Base-by-base conservation (phyloP, 64 coral and sea anemone genomes). In the Platygyra sinensis region DNA sequence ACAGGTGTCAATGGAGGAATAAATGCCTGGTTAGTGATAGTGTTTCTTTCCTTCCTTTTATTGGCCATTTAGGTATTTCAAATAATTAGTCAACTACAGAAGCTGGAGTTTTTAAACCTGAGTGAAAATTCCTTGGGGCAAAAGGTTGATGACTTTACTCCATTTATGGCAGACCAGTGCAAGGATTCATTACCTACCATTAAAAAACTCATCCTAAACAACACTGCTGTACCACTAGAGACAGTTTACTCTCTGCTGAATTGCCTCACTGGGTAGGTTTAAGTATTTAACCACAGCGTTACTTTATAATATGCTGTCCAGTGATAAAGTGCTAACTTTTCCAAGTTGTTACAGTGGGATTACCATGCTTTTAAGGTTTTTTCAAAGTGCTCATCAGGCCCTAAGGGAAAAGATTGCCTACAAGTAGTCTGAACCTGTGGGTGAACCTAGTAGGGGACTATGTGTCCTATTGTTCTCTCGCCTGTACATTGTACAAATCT, bases 141-240 rank as follows among this genome's bases (percentile, higher is more conserved):
- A 27, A 88, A 75, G 20, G 78, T 62, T 76, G 79, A 74, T 8
- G 79, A 71, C 29, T 46, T 92, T 27, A 72, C 17, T 63, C 86
- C 75, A 52, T 38, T 93, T 30, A 38, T 73, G 60, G 77, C 50
- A 78, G 81, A 79, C 27, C 82, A 89, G 33, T 31, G 50, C 39
- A 67, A 82, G 39, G 80, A 89, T 15, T 80, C 91, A 39, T 42
- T 84, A 60, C 25, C 57, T 16, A 76, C 90, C 5, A 20, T 98
- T 2, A 90, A 55, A 62, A 92, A 92, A 87, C 88, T 98, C 30
- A 86, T 89, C 12, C 74, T 98, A 30, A 98, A 98, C 90, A 95
- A 87, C 78, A 98, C 96, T n/a, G 86, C 88, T 29, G 62, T 98
- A 52, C 85, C 96, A 65, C 80, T 98, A 42, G 72, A 86, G 59